Conservation (phyloP, 2,888 invertebrate genomes). For the Abscondita cerata region DNA sequence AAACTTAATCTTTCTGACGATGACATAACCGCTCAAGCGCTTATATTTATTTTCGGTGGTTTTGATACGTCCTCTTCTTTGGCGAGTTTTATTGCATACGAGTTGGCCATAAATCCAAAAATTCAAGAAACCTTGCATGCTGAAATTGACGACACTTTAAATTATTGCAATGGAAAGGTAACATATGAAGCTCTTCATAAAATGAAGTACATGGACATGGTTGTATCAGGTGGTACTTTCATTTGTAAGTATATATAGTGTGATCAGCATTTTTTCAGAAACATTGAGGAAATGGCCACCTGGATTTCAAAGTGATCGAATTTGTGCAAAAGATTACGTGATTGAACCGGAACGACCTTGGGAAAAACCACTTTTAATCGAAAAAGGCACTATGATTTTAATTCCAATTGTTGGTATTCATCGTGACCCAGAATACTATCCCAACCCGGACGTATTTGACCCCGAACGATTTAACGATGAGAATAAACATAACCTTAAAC, state of each 20-base stretch:
- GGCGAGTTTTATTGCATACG: constrained; percentile 63
- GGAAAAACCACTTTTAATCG: constrained; percentile 11
- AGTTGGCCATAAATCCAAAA: constrained; percentile 66
- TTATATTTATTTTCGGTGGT: constrained; percentile 63
- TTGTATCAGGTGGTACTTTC: too few species aligned
- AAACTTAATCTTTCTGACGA: constrained; percentile 46
- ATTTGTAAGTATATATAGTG: too few species aligned
- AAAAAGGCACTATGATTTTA: background rate
- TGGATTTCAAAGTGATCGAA: constrained; percentile 61
- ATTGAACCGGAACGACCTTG: constrained; percentile 27
- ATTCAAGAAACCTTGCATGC: constrained; percentile 63
- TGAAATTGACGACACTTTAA: constrained; percentile 60
- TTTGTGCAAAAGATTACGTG: constrained; percentile 60
- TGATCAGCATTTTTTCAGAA: too few species aligned
- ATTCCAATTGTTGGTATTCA: too few species aligned
- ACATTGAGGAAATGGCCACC: constrained; percentile 62
- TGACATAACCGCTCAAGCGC: constrained; percentile 65
- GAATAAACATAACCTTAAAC: constrained; percentile 60
- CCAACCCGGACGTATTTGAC: constrained; percentile 63
- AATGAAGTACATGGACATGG: too few species aligned
- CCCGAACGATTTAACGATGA: too few species aligned
- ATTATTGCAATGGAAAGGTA: too few species aligned
- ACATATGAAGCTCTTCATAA: too few species aligned
- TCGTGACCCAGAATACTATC: too few species aligned
- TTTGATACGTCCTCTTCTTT: constrained; percentile 61